Base-by-base conservation (phyloP, 1,140 invertebrate genomes). In the Linepithema humile region DNA sequence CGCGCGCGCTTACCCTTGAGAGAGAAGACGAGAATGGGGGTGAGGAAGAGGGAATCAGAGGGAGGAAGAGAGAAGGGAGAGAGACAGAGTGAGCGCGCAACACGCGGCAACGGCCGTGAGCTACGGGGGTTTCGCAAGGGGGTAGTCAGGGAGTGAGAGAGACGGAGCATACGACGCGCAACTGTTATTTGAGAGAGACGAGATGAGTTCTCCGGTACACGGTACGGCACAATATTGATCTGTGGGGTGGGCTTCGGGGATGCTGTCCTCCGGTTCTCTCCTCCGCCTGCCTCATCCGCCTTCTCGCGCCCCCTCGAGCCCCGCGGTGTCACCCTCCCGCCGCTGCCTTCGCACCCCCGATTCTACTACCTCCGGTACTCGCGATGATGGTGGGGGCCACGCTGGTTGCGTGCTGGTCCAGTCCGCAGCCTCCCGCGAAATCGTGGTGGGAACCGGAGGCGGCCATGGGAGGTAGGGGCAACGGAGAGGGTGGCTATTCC, bases 211-310 rank as follows among this genome's bases (percentile, higher is more conserved):
- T 86, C 80, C 80, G 87, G 87, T 86, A 74, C 84, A 86, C 55
- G 87, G 91, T 87, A 85, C n/a, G 91, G 90, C 82, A 92, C 90
- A 94, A 93, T 94, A 94, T 94, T 94, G 93, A 93, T 94, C 93
- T 92, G 93, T 92, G 90, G 91, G 92, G 92, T 93, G 92, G 91
- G 91, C 91, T 93, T 92, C 87, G 88, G 89, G 90, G 91, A 90
- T 90, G 89, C 89, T 90, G 88, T 85, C 78, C 86, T 85, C 86
- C 74, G 60, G 70, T 50, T 43, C 84, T 86, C 87, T 67, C 82
- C 64, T 80, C 74, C 74, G 43, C 35, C 82, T 55, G 40, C 17
- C 72, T 53, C 86, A 59, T 60, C 82, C 73, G 73, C 57, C 85
- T 40, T 88, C 86, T 87, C 82, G 70, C 69, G 43, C 53, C 70